These are phyloP conservation scores for Coremacera marginata DNA, from an alignment of 2,888 invertebrate genomes.

Conservation along the genomic window DNA sequence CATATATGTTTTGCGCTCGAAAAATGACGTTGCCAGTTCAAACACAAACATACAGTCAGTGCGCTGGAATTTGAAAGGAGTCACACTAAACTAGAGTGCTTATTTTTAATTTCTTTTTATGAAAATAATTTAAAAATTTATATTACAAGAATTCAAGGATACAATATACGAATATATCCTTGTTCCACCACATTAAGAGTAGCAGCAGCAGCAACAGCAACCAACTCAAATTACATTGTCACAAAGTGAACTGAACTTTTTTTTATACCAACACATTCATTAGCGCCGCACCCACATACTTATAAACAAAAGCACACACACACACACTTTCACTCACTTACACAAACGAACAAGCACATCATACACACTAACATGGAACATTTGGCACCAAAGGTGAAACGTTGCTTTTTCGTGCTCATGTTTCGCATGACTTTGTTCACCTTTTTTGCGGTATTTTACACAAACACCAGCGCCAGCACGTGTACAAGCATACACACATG, in stretches of 20 bases:
- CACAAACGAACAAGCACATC: neutral
- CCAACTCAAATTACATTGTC: neutral
- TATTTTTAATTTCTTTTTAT: too few species aligned
- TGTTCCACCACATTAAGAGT: neutral
- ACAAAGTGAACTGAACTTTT: neutral
- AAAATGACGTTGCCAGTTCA: too few species aligned
- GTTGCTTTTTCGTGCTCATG: neutral
- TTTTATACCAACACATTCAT: neutral
- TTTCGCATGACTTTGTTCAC: neutral
- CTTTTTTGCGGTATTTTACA: neutral
- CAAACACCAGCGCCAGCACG: neutral
- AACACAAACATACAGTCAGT: too few species aligned
- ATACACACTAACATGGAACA: neutral
- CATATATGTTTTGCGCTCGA: too few species aligned
- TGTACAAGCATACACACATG: neutral
- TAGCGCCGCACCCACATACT: neutral
- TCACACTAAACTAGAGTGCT: too few species aligned
- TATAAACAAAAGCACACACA: neutral
- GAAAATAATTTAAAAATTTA: too few species aligned
- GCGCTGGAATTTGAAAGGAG: too few species aligned
- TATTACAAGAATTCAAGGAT: too few species aligned
- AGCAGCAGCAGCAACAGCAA: neutral
- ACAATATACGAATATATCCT: neutral
- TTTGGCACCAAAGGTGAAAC: neutral
- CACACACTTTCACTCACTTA: neutral